A percentile compares a stretch with the other conserved stretches of the same genome.
Evolutionary conservation across 2,888 invertebrate genomes (phyloP).

Genomic region (Brachynemurus nebulosus): DNA sequence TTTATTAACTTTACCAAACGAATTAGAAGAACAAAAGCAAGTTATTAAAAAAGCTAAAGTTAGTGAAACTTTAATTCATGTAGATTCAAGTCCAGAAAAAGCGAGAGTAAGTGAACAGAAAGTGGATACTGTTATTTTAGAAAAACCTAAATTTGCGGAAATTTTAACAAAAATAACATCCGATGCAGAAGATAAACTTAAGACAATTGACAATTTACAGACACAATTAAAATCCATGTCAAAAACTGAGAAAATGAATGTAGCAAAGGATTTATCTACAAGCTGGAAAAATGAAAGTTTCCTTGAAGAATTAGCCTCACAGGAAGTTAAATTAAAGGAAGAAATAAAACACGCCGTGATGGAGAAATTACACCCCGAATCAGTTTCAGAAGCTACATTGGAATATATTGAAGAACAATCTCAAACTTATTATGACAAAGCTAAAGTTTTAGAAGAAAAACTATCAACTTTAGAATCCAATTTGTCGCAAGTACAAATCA

Average conservation of each 20-base stretch:
- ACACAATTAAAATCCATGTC: too few relatives aligned
- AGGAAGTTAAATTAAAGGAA: constrained; percentile 7
- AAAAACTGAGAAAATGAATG: too few relatives aligned
- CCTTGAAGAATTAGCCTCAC: constrained; percentile 11
- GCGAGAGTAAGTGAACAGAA: constrained; percentile 5
- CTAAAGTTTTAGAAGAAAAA: neutral
- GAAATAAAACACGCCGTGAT: constrained; percentile 9
- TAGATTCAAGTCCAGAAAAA: constrained; percentile 3
- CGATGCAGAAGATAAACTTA: too few relatives aligned
- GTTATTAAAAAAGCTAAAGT: too few relatives aligned
- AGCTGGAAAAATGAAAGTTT: constrained; percentile 17
- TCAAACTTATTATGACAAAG: neutral
- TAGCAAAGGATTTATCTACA: constrained; percentile 10
- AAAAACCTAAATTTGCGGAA: constrained; percentile 5
- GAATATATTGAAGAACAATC: neutral
- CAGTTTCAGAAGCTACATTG: constrained; percentile 6
- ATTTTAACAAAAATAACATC: too few relatives aligned
- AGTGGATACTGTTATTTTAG: constrained; percentile 5
- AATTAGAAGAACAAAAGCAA: neutral
- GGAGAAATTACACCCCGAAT: constrained; percentile 8
- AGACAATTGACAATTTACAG: too few relatives aligned
- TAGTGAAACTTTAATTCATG: too few relatives aligned
- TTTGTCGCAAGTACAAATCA: neutral
- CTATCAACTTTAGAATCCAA: neutral
- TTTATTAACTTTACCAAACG: constrained; percentile 1